Evolutionary conservation across 1,140 invertebrate species (phyloP).

Genomic region (Formica selysi): DNA sequence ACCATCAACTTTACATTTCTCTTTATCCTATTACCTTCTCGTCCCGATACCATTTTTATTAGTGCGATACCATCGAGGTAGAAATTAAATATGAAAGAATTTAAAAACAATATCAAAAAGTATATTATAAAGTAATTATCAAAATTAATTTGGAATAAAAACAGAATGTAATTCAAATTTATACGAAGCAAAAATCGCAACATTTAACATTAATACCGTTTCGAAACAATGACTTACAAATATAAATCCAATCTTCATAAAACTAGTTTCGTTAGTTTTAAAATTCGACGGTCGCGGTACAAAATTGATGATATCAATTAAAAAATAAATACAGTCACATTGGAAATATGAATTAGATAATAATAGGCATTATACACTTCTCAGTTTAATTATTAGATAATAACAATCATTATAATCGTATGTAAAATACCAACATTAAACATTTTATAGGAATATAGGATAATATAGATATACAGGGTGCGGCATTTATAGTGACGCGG

Average conservation of each 20-base stretch:
- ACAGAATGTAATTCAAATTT: not conserved
- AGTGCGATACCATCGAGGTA: not conserved
- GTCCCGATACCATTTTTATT: not conserved
- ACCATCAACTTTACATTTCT: conserved; percentile 40
- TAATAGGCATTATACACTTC: not conserved
- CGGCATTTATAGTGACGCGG: no score
- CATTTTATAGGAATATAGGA: not conserved
- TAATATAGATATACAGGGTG: no score
- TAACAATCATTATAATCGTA: conserved; percentile 1
- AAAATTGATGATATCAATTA: not conserved
- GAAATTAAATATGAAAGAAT: not conserved
- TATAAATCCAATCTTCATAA: conserved; percentile 6
- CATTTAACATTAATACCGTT: not conserved
- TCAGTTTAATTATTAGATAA: not conserved
- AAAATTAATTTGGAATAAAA: conserved; percentile 21
- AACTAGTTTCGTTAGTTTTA: not conserved
- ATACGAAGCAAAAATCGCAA: not conserved
- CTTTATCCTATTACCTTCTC: conserved; percentile 22
- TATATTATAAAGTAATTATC: not conserved
- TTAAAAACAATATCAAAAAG: not conserved
- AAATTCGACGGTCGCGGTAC: not conserved
- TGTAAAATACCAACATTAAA: not conserved
- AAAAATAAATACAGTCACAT: not conserved
- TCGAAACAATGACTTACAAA: not conserved
- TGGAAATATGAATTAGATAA: conserved; percentile 7